Evolutionary conservation across 1,140 invertebrate species (phyloP), one percentile per base, ranked within the genome.

Genomic region (Apolygus lucorum): DNA sequence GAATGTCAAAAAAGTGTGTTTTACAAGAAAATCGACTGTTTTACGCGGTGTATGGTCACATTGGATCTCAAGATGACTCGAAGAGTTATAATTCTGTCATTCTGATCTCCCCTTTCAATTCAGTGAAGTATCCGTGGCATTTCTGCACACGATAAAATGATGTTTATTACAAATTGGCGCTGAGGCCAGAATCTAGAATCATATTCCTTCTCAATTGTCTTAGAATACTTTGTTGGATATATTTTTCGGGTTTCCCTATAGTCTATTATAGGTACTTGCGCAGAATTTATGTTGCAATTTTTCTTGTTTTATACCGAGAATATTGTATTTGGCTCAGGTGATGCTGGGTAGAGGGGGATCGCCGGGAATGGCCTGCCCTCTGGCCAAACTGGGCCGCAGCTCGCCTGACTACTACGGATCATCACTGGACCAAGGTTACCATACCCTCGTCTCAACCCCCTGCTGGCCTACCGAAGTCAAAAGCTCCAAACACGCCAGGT

Each of bases 371-470:
- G 75, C 74, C 70, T 81, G 68, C 80, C 84, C 84, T 63, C 75
- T 86, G 70, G 84, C 84, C 22, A 84, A 83, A 49, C 75, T 86
- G 69, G 84, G 84, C 11, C 78, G 83, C 42, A 78, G 79, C 52
- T 81, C 80, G 69, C 82, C 79, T 66, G 69, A 76, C 65, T 70
- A 70, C 42, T 68, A 68, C 54, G 34, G 26, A 27, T 85, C 87
- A 28, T 87, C 83, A 72, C 77, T 88, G 24, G 88, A 90, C 77
- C 85, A 90, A 76, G 88, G 89, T 4, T 90, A 90, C 78, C 88
- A 89, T 73, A 90, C 89, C 1, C 78, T 90, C 52, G 84, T 88
- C 1, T 83, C 84, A 21, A 82, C 83, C 13, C 72, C 81, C 81
- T 22, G 34, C 63, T 29, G 73, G 68, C 21, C 68, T 68, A 69